Evolutionary conservation across 2,797 vertebrate species (phyloP).

Genomic region (Sebastes itinus): DNA sequence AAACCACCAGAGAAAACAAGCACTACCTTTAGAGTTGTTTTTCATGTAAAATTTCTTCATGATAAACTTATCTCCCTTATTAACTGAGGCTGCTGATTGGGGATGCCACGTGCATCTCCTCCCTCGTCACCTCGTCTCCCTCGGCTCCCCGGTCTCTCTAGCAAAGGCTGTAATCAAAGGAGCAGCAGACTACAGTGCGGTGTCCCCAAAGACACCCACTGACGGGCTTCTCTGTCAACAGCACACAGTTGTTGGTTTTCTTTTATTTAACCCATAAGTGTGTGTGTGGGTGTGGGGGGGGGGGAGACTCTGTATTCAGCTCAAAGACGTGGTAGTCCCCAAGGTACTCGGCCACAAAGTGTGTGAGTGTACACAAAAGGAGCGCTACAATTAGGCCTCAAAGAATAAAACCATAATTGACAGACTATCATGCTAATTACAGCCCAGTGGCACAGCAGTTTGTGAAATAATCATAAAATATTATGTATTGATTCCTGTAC

Average conservation of each 20-base stretch:
- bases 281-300: background rate
- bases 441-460: no score
- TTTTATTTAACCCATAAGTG: constrained; percentile 19
- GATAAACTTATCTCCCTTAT: constrained; percentile 4
- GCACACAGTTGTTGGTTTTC: constrained; percentile 14
- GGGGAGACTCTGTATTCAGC: background rate
- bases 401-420: background rate
- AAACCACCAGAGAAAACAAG: constrained; percentile 25
- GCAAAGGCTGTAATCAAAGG: constrained; percentile 43
- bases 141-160: constrained; percentile 10
- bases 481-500: no score
- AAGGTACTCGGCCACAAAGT: background rate
- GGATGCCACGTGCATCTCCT: background rate
- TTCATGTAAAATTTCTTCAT: background rate
- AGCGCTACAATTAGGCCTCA: background rate
- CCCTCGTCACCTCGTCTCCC: constrained; percentile 15
- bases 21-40: constrained; percentile 9
- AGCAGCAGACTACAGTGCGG: constrained; percentile 23
- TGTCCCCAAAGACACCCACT: background rate
- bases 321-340: background rate
- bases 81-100: constrained; percentile 22
- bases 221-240: constrained; percentile 11
- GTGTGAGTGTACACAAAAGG: background rate
- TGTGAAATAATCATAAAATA: no score
- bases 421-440: background rate